Base-by-base conservation (phyloP, 30 jellyfish, hydroid and myxozoan species). In the Chironex yamaguchii region DNA sequence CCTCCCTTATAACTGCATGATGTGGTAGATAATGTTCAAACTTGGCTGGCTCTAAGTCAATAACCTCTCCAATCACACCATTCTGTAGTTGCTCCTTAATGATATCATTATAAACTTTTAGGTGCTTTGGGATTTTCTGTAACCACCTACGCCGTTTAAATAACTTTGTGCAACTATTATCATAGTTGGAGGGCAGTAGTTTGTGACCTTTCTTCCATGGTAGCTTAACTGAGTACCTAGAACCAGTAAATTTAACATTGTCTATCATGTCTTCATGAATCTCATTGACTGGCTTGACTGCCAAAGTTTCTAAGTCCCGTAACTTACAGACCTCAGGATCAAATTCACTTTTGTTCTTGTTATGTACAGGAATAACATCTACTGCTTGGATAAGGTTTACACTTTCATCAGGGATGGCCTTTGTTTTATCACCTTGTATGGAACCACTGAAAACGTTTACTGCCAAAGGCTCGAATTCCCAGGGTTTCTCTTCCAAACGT, bases 201-300 rank as follows among this genome's bases (percentile, higher is more conserved):
- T 50, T 52, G 32, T 81, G 85, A 29, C 91, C 91, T 27, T 65
- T 77, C 51, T 81, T 81, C 91, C 91, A 81, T 20, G 91, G 91
- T 23, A 81, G 36, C 42, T 71, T 63, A 17, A 81, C 84, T 13
- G 91, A 81, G 68, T 81, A 81, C 32, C 91, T 49, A 29, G 51
- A 14, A 49, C 91, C 84, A 65, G 85, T 62, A 32, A 81, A 81
- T 11, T 29, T 13, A 34, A 81, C 36, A 26, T 81, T 62, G 33
- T 81, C 91, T 26, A 81, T 52, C 6, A 81, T 52, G 34, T 29
- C 17, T 36, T 66, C 83, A 81, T 81, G 77, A n/a, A 65, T 84
- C 29, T 81, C 81, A 49, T 81, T 54, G 35, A 65, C 65, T 34
- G 14, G 23, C 21, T 67, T 33, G 34, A 20, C 1, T 64, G 49